These are phyloP conservation scores for Caenorhabditis imperialis DNA, from an alignment of 2,888 invertebrate species.

Conservation along the genomic window DNA sequence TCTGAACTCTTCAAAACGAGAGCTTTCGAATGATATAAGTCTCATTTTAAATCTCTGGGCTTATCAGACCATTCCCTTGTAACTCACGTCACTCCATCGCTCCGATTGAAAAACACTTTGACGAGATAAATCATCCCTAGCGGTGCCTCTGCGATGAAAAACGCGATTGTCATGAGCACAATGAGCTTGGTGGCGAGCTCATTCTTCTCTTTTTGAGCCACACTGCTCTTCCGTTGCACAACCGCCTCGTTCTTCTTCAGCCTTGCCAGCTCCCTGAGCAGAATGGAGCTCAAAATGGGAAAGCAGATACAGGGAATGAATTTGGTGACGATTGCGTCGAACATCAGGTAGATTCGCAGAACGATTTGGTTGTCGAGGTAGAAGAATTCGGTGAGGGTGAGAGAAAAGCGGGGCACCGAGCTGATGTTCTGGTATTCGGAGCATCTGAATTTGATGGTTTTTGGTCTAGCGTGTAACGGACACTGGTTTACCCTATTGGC, in stretches of 20 bases:
- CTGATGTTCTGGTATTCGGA: constrained; percentile 18
- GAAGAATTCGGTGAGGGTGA: constrained; percentile 7
- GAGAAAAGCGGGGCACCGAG: neutral
- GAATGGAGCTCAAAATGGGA: constrained; percentile 3
- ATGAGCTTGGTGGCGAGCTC: constrained; percentile 22
- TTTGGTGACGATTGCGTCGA: constrained; percentile 14
- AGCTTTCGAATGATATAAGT: no score
- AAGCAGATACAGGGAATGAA: constrained; percentile 22
- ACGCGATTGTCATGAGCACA: constrained; percentile 8
- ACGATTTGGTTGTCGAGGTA: constrained; percentile 15
- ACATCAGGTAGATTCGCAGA: constrained; percentile 8
- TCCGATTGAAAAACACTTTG: constrained; percentile 5
- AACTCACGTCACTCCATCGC: constrained; percentile 7
- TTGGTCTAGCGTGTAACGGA: neutral
- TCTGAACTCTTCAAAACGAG: no score
- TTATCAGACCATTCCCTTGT: no score
- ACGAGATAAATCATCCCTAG: constrained; percentile 15
- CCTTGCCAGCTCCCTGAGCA: constrained; percentile 11
- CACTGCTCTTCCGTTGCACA: neutral
- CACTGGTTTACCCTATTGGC: constrained; percentile 1
- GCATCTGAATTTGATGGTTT: constrained; percentile 1
- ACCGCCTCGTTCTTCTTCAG: no score
- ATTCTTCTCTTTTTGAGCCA: constrained; percentile 16
- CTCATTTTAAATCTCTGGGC: no score
- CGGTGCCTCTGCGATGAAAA: constrained; percentile 23